phyloP scores from a whole-genome alignment of 1,140 invertebrate genomes.

The Acromyrmex echinatior region DNA sequence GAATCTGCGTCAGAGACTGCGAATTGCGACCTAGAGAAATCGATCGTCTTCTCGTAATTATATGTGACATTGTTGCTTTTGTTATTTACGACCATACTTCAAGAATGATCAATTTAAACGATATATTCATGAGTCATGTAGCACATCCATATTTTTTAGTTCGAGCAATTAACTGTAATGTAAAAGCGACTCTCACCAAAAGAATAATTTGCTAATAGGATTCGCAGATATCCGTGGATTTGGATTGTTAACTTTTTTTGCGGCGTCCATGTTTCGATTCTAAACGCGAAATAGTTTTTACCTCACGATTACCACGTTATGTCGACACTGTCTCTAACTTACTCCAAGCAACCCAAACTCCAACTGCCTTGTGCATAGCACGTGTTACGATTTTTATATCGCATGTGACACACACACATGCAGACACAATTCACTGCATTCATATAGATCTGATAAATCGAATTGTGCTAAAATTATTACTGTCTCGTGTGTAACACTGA shows the following conservation, averaged over 20 bases:
- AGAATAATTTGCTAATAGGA: conserved; percentile 83
- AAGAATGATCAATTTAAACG: neutral
- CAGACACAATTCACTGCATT: too few relatives aligned
- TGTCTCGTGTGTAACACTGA: neutral
- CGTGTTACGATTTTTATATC: neutral
- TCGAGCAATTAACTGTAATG: neutral
- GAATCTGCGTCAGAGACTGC: too few relatives aligned
- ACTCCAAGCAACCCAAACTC: too few relatives aligned
- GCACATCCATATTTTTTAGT: neutral
- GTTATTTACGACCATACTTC: neutral
- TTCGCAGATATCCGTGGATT: conserved; percentile 85
- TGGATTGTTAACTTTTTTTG: conserved; percentile 84
- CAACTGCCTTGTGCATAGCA: neutral
- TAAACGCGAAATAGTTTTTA: neutral
- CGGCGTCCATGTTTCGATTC: conserved; percentile 81
- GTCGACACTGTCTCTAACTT: neutral
- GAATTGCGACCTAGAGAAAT: too few relatives aligned
- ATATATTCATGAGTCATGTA: neutral
- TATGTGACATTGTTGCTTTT: neutral
- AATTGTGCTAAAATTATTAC: too few relatives aligned
- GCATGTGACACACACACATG: neutral
- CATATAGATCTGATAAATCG: too few relatives aligned
- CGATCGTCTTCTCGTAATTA: too few relatives aligned
- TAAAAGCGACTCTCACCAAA: conserved; percentile 82
- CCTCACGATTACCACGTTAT: neutral